Conservation (phyloP, 2,797 vertebrate genomes). For the Acanthopagrus latus region DNA sequence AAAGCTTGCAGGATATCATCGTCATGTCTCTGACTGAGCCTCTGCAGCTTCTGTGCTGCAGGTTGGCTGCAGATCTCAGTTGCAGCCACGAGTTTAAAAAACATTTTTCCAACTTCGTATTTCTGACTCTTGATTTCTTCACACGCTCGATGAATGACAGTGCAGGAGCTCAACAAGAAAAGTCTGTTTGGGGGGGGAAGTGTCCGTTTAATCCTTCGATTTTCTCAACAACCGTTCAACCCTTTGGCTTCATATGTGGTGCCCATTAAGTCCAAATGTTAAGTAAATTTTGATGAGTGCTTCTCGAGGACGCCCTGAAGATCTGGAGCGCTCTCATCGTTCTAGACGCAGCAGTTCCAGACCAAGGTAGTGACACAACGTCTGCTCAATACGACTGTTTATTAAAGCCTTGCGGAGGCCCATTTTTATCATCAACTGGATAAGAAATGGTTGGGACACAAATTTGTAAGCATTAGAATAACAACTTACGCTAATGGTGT, state of each 20-base stretch:
- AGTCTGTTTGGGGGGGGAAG: neutral
- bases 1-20: constrained; percentile 9
- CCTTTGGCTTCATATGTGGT: no score
- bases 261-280: no score
- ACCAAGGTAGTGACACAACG: no score
- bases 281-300: no score
- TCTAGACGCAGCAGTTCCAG: no score
- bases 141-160: constrained; percentile 1
- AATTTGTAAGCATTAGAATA: neutral
- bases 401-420: neutral
- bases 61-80: constrained; percentile 39
- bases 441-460: neutral
- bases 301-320: no score
- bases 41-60: constrained; percentile 25
- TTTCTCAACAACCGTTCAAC: no score
- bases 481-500: constrained; percentile 9
- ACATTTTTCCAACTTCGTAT: constrained; percentile 7
- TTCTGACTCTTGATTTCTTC: constrained; percentile 8
- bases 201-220: no score
- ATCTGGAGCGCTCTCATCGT: no score
- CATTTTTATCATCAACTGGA: neutral
- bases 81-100: constrained; percentile 22
- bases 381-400: neutral
- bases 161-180: neutral
- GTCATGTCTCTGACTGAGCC: constrained; percentile 24